Evolutionary conservation across 2,888 invertebrate species (phyloP), one percentile per base, ranked within the genome.

Genomic region (Arrhopalites spinosus): DNA sequence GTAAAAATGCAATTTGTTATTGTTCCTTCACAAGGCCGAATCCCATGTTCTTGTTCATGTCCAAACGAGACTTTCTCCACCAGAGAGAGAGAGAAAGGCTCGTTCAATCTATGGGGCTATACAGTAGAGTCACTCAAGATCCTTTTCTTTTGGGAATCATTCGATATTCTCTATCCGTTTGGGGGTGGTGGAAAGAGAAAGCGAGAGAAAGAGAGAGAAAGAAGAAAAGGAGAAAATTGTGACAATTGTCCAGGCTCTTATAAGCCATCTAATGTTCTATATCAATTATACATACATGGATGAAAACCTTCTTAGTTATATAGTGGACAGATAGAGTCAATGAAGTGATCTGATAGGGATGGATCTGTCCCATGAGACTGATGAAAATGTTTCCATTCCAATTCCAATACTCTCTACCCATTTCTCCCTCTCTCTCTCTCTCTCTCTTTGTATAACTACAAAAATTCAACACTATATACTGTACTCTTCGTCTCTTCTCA

Each of bases 261-360:
- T n/a, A n/a, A n/a, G 36, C 36, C 36, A 7, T 11, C 11, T 36
- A 36, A 36, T 36, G 36, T 36, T 11, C 36, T 36, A 11, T 36
- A 36, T 36, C 5, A 36, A 36, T 3, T n/a, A n/a, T n/a, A n/a
- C n/a, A n/a, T n/a, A n/a, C n/a, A n/a, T n/a, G n/a, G n/a, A n/a
- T n/a, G n/a, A n/a, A n/a, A n/a, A n/a, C n/a, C n/a, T n/a, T n/a
- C n/a, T n/a, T n/a, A n/a, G 59, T 25, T 53, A 23, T 20, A 25
- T 13, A 59, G 23, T 23, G 20, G 27, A 27, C 64, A 17, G 30
- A 64, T 43, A 64, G 43, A 64, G 64, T 64, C 64, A 64, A 64
- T 64, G 36, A 64, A 64, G 64, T 64, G 64, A 64, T 64, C 64
- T 43, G 64, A 64, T 64, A 30, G 64, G 36, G 64, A 64, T 43